Evolutionary conservation across 2,113 vertebrate species (phyloP).

Genomic region (Maccullochella peelii): DNA sequence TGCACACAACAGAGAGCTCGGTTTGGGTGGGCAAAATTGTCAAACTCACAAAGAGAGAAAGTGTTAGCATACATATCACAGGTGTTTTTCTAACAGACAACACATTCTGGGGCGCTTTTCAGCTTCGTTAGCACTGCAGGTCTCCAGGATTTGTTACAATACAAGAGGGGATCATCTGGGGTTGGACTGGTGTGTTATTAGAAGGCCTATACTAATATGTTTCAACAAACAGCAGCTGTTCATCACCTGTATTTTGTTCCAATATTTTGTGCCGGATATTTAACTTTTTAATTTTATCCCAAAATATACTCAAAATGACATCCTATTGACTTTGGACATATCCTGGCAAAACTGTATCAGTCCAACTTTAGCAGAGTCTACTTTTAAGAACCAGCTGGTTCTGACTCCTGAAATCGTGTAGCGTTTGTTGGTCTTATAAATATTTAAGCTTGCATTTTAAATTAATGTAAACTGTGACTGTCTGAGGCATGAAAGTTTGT

Average conservation of each 20-base stretch:
- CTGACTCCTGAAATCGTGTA: neutral
- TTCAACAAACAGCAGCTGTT: neutral
- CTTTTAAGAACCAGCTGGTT: constrained; percentile 8
- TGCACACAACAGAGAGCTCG: neutral
- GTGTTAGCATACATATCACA: constrained; percentile 54
- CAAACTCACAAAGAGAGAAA: constrained; percentile 28
- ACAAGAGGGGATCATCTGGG: neutral
- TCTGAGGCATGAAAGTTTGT: neutral
- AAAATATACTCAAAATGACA: neutral
- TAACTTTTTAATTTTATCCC: neutral
- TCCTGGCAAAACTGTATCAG: neutral
- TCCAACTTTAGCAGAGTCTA: neutral
- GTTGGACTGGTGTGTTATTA: neutral
- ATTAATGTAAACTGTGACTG: constrained; percentile 38
- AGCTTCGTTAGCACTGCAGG: constrained; percentile 46
- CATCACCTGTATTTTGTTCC: neutral
- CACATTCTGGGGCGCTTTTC: constrained; percentile 77
- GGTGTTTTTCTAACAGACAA: neutral
- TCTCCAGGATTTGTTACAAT: neutral
- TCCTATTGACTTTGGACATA: neutral
- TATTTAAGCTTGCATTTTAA: neutral
- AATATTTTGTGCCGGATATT: neutral
- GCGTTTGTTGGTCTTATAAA: neutral
- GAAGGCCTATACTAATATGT: neutral
- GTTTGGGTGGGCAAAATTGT: constrained; percentile 69